Evolutionary conservation across 2,888 invertebrate species (phyloP), one percentile per base, ranked within the genome.

Genomic region (Aphrophora alni): DNA sequence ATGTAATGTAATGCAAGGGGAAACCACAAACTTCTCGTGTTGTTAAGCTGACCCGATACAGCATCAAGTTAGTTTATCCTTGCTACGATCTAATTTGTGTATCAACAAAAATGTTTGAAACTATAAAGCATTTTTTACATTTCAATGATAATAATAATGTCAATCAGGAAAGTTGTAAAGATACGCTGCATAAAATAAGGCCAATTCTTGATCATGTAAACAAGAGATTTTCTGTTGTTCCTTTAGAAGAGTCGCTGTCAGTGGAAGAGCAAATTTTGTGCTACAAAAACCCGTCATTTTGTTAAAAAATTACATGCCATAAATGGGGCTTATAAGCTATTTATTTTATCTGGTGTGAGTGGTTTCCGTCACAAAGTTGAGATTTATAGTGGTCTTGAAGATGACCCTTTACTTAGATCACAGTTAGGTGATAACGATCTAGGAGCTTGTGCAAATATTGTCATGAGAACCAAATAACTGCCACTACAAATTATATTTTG

Each of bases 241-340:
- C 73, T 10, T 28, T 73, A 12, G 73, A 73, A 27, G 27, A 73
- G 27, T 28, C 12, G 7, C 79, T 86, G 17, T 83, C 84, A 21
- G 77, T 86, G n/a, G 86, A 86, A 77, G 86, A 86, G 79, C 84
- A 85, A 80, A 83, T 86, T n/a, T 27, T 86, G 84, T 81, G 83
- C 85, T 17, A 85, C 84, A 38, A 86, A 85, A 83, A 80, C 51
- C 3, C 38, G 82, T 24, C 73, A 44, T 14, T 33, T 24, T 68
- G 33, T 87, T 74, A 86, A 85, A 77, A 86, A 86, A 78, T 87
- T 86, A 84, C 86, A 88, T 81, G 87, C 87, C 74, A 86, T 87
- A 78, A 88, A 88, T 84, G 87, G 83, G 81, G 84, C 84, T 12
- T 85, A 59, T 76, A 83, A 83, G 70, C 21, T 82, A n/a, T 82